A percentile compares a stretch with the other conserved stretches of the same genome.
Evolutionary conservation across 2,888 invertebrate species (phyloP).

Genomic region (Xestia sexstrigata): DNA sequence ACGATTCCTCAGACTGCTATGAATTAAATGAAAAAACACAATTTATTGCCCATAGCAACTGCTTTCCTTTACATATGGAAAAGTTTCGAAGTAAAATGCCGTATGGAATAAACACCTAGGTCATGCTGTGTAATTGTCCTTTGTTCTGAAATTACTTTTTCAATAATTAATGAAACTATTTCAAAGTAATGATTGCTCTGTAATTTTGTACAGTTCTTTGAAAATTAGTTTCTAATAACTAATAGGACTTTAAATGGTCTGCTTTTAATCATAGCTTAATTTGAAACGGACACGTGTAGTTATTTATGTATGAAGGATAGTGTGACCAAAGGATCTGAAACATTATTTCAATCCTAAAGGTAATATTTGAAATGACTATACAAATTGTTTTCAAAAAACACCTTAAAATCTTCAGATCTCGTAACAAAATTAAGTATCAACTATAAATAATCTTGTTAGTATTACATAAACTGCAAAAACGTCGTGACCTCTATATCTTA

Average conservation of each 20-base stretch:
- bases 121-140: not conserved
- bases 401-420: not conserved
- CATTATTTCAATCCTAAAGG: not conserved
- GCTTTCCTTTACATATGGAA: conserved; percentile 1
- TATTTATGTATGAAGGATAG: conserved; percentile 24
- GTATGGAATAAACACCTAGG: not conserved
- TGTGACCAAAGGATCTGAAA: not conserved
- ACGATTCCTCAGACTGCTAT: conserved; percentile 30
- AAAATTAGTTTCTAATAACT: conserved; percentile 4
- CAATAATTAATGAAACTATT: conserved; percentile 16
- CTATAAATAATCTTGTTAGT: not conserved
- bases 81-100: not conserved
- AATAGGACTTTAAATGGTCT: not conserved
- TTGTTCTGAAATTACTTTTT: conserved; percentile 33
- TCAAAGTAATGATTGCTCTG: conserved; percentile 6
- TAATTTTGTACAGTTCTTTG: conserved; percentile 26
- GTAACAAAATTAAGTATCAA: conserved; percentile 1
- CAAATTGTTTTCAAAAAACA: not conserved
- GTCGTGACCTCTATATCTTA: conserved; percentile 41
- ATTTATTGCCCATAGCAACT: conserved; percentile 38
- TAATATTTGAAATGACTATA: not conserved
- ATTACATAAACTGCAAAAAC: conserved; percentile 8
- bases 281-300: not conserved
- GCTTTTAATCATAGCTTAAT: conserved; percentile 3
- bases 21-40: conserved; percentile 13